Base-by-base conservation (phyloP, 1,140 invertebrate species). In the Bombus affinis region DNA sequence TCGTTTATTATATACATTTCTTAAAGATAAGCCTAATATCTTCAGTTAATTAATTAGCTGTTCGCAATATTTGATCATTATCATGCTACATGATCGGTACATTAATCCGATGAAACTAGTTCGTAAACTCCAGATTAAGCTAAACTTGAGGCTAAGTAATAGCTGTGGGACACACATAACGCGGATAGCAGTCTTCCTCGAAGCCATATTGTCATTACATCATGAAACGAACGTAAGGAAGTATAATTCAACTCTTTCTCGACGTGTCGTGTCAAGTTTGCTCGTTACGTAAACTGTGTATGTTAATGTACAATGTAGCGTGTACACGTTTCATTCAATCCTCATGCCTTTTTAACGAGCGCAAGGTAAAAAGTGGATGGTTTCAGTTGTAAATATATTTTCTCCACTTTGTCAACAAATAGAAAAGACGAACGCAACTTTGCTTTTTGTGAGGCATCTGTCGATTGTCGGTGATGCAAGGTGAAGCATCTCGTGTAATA, bases 201-300 rank as follows among this genome's bases (percentile, higher is more conserved):
- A 76, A 76, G 53, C 25, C 53, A 15, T 76, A 76, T 18, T 22
- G 12, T 68, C 28, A 18, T 68, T 80, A 53, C 62, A 68, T 47
- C 39, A 80, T 15, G n/a, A 37, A 35, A 72, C 37, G 47, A 59
- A 2, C 37, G 5, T 62, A 32, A 37, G 35, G 72, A 73, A 62
- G 37, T 65, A 81, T 81, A 44, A 72, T 73, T 73, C 22, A 62
- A 65, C 53, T 35, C 18, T 39, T 73, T 81, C 35, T 73, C n/a
- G 10, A 22, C 32, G 12, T 39, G 32, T 28, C 9, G 25, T 39
- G 37, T 37, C 35, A 66, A 53, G 32, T n/a, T 66, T 22, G 18
- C 44, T 71, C 3, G 35, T 37, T 68, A 71, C 44, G 25, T 59
- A 76, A 76, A 75, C 32, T 13, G 73, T 39, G 53, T 57, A 22